phyloP scores from a whole-genome alignment of 2,888 invertebrate species.

The Sphinx pinastri region DNA sequence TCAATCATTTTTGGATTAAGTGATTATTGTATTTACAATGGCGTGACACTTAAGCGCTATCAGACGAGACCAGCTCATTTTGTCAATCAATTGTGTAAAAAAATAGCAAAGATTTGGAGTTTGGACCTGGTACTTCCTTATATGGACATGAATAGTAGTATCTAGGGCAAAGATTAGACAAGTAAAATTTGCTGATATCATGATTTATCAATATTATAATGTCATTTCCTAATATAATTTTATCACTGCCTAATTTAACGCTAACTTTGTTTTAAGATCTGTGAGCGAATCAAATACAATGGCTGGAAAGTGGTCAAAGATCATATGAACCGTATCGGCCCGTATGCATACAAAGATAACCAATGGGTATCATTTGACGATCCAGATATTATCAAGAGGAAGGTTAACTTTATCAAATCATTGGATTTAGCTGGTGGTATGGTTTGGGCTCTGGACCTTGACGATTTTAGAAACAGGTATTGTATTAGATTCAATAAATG shows the following conservation, averaged over 20 bases:
- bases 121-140: no score
- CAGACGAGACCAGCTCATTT: no score
- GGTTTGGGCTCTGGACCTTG: conserved; percentile 96
- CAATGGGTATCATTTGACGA: conserved; percentile 98
- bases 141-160: no score
- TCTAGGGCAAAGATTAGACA: no score
- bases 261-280: conserved; percentile 80
- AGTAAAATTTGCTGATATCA: no score
- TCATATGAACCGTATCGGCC: conserved; percentile 91
- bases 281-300: conserved; percentile 89
- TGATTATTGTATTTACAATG: no score
- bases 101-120: background rate
- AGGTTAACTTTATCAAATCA: conserved; percentile 90
- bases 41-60: no score
- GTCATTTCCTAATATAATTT: no score
- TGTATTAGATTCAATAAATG: background rate
- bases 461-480: conserved; percentile 90
- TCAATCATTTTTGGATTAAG: no score
- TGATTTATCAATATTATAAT: no score
- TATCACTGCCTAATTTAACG: no score
- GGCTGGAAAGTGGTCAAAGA: conserved; percentile 93
- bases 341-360: conserved; percentile 92
- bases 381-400: conserved; percentile 89
- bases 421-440: conserved; percentile 93
- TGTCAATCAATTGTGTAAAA: background rate